These are phyloP conservation scores for Euura saliciscinereae DNA, from an alignment of 1,140 invertebrate genomes.

Conservation along the genomic window DNA sequence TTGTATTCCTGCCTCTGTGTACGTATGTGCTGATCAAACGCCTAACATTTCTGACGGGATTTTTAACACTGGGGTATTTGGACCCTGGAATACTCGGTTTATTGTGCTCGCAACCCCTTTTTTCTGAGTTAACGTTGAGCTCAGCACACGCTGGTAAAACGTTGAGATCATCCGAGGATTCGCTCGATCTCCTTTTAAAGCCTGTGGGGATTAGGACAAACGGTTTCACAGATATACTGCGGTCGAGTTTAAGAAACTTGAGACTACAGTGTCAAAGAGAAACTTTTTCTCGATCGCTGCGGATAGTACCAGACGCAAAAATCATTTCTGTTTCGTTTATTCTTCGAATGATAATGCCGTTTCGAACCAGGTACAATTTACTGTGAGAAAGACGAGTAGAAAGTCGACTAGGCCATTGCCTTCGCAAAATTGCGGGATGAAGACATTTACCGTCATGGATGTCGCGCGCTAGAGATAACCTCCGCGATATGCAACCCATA, in stretches of 20 bases:
- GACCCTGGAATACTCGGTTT: conserved; percentile 12
- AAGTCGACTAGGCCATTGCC: neutral
- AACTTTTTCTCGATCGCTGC: neutral
- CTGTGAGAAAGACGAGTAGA: neutral
- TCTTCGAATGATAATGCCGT: neutral
- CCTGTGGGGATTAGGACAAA: neutral
- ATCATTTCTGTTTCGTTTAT: neutral
- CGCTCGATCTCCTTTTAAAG: neutral
- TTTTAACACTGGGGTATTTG: neutral
- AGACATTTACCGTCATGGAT: conserved; percentile 10
- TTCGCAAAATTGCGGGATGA: neutral
- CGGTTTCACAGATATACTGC: conserved; percentile 12
- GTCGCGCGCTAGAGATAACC: neutral
- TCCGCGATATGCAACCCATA: conserved; percentile 3
- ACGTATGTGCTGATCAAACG: neutral
- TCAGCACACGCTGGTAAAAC: too few species aligned
- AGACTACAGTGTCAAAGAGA: neutral
- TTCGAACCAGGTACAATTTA: too few species aligned
- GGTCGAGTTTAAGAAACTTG: conserved; percentile 5
- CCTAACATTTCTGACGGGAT: neutral
- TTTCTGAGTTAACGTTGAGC: neutral
- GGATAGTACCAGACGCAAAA: neutral
- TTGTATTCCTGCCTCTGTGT: conserved; percentile 14
- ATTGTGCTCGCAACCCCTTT: conserved; percentile 12
- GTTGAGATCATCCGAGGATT: too few species aligned